Percentiles rank a stretch among this genome's conserved stretches.
Evolutionary conservation across 2,888 invertebrate species (phyloP).

Genomic region (Tanypteryx hageni): DNA sequence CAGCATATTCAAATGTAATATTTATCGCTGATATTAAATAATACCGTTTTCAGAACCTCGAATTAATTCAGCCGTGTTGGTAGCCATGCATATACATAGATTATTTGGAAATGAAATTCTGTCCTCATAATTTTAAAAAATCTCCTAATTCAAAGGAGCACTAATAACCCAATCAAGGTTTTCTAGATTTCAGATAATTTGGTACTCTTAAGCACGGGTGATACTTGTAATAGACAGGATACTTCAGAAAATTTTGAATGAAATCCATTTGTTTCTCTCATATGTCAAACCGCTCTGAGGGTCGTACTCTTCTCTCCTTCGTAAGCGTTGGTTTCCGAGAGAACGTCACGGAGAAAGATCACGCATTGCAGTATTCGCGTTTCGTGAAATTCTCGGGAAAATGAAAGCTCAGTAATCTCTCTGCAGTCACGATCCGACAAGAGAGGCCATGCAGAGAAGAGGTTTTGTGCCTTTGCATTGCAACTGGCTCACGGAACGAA

Average conservation of each 20-base stretch:
- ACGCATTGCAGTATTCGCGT: neutral
- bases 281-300: neutral
- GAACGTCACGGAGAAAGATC: neutral
- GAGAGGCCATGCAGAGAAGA: neutral
- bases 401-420: neutral
- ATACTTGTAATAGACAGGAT: too few species aligned
- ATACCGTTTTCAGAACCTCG: too few species aligned
- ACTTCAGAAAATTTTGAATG: neutral
- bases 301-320: neutral
- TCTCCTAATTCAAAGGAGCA: too few species aligned
- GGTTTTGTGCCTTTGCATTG: neutral
- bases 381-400: neutral
- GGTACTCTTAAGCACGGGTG: too few species aligned
- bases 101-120: too few species aligned
- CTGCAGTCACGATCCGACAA: neutral
- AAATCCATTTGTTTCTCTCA: neutral
- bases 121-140: too few species aligned
- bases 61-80: too few species aligned
- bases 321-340: neutral
- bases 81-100: too few species aligned
- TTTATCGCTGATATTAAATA: too few species aligned
- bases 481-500: neutral
- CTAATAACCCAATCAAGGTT: too few species aligned
- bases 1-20: too few species aligned
- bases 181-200: too few species aligned